Base-by-base conservation (phyloP, 2,888 invertebrate species). In the Stenoptilia bipunctidactyla region DNA sequence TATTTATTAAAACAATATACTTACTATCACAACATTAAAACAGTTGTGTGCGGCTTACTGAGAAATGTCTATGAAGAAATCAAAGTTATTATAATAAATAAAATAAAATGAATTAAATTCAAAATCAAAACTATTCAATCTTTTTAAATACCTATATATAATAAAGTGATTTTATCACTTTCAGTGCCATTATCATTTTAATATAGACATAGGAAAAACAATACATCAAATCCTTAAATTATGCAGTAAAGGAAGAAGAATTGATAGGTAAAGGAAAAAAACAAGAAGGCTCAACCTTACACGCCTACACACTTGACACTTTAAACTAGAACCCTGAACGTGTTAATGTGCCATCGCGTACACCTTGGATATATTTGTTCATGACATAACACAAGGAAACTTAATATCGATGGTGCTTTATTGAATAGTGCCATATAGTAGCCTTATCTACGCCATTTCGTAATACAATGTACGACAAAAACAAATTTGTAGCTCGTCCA, bases 401-500 rank as follows among this genome's bases (percentile, higher is more conserved):
- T 30, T 12, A 30, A n/a, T n/a, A 30, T 30, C 30, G 30, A 30
- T n/a, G 12, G 12, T 20, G 20, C 4, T 20, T 20, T 20, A 30
- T 30, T n/a, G 13, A 34, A 34, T 6, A 13, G 13, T n/a, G n/a
- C n/a, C n/a, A n/a, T 8, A 13, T 34, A 34, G 12, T 14, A 4
- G 34, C 4, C 13, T 34, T 13, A 13, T 14, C 13, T 13, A 13
- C 8, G 34, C 5, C 13, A 34, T 34, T 34, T 6, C 30, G 30
- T 30, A 30, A 30, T n/a, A 30, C 30, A 30, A 30, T n/a, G 30
- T 30, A 30, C 30, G 8, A 8, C 30, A 12, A 12, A 8, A 30
- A 30, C 30, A 25, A 25, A 53, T 48, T 56, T 52, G 55, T 46
- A 58, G 52, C 58, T 54, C 54, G 49, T 58, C 65, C 60, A 56